Conservation (phyloP, 2,888 invertebrate genomes). For the Thera obeliscata region DNA sequence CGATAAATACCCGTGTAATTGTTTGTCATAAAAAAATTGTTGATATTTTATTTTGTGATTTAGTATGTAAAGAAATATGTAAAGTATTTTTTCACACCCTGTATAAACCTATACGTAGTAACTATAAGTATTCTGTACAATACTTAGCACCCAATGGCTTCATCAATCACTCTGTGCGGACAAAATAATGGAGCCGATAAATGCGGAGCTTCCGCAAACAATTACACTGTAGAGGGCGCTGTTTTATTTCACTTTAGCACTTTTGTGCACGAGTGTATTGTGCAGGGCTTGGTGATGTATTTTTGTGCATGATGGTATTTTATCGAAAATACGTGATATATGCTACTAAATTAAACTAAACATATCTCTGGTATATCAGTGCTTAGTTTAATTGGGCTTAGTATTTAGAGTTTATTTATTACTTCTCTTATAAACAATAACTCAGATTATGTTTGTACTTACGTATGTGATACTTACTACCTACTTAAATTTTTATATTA, state of each 20-base stretch:
- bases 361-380: no score
- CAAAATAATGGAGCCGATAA: constrained; percentile 57
- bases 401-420: no score
- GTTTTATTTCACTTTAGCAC: constrained; percentile 29
- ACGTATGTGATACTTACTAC: neutral
- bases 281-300: neutral
- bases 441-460: neutral
- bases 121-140: constrained; percentile 23
- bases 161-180: constrained; percentile 55
- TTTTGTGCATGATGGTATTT: neutral
- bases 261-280: neutral
- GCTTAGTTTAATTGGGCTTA: no score
- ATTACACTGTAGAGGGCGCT: constrained; percentile 45
- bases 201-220: constrained; percentile 55
- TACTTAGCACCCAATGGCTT: constrained; percentile 40
- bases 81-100: neutral
- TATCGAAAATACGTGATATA: neutral
- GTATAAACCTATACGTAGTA: no score
- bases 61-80: no score
- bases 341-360: no score
- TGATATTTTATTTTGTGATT: no score
- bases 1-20: no score
- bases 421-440: no score
- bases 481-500: no score
- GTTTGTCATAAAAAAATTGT: no score